Evolutionary conservation across 1,140 invertebrate genomes (phyloP).

Genomic region (Melitaea cinxia): DNA sequence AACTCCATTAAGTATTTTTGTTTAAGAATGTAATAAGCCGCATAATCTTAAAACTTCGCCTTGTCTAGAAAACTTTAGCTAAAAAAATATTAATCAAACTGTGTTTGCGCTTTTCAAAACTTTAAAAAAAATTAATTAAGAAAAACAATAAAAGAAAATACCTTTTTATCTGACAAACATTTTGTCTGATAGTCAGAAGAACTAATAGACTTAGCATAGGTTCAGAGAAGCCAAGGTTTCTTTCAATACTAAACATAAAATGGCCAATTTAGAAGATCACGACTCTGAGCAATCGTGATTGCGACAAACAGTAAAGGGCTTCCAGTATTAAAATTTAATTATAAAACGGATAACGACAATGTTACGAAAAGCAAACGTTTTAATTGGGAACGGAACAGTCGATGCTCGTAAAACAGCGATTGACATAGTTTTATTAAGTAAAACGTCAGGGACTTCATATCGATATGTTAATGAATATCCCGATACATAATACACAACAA

Average conservation of each 20-base stretch:
- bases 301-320: conserved; percentile 12
- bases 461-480: no score
- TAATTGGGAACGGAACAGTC: not conserved
- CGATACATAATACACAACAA: no score
- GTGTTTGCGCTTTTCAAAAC: no score
- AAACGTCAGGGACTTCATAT: no score
- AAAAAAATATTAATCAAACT: no score
- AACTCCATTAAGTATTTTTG: no score
- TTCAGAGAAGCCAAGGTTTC: conserved; percentile 20
- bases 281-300: conserved; percentile 19
- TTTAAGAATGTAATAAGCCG: no score
- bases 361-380: not conserved
- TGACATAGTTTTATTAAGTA: not conserved
- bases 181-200: not conserved
- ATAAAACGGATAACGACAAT: conserved; percentile 3
- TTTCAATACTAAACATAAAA: conserved; percentile 2
- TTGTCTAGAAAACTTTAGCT: no score
- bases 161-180: no score
- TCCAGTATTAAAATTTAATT: conserved; percentile 15
- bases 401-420: not conserved
- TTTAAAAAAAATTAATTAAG: no score
- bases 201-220: not conserved
- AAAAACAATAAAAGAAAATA: no score
- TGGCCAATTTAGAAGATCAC: conserved; percentile 23
- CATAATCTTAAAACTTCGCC: no score